These are phyloP conservation scores for Trachelus troglodyta DNA, from an alignment of 2,888 invertebrate species.

Conservation along the genomic window DNA sequence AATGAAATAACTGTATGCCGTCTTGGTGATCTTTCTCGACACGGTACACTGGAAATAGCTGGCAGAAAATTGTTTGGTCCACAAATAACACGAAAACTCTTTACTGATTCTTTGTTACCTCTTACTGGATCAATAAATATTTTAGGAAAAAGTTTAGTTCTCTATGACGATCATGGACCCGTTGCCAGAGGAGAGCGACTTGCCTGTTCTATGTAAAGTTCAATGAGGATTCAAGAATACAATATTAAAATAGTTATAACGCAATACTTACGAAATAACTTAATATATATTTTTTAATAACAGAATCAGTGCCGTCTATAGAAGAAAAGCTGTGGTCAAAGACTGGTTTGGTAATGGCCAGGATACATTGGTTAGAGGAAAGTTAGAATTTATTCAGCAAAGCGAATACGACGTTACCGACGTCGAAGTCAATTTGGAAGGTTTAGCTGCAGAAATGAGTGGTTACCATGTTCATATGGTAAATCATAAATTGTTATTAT, in stretches of 20 bases:
- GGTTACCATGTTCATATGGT: constrained; percentile 89
- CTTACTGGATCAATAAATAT: constrained; percentile 80
- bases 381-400: constrained; percentile 86
- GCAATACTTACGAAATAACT: not conserved
- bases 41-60: constrained; percentile 79
- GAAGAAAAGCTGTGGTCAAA: constrained; percentile 85
- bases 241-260: constrained; percentile 2
- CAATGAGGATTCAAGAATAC: constrained; percentile 5
- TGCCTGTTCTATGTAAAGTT: constrained; percentile 83
- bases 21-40: constrained; percentile 83
- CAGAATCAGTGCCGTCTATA: constrained; percentile 80
- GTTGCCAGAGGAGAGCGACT: constrained; percentile 88
- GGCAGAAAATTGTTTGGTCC: constrained; percentile 77
- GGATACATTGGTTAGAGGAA: constrained; percentile 74
- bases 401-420: constrained; percentile 87
- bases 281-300: constrained; percentile 33
- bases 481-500: constrained; percentile 40
- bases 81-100: constrained; percentile 77
- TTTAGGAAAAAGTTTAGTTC: constrained; percentile 84
- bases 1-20: constrained; percentile 74
- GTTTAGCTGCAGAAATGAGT: constrained; percentile 72
- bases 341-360: constrained; percentile 91
- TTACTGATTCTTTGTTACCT: constrained; percentile 82
- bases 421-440: constrained; percentile 81
- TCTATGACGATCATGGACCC: constrained; percentile 90